Base-by-base conservation (phyloP, 1,140 invertebrate genomes). In the Listronotus oregonensis region DNA sequence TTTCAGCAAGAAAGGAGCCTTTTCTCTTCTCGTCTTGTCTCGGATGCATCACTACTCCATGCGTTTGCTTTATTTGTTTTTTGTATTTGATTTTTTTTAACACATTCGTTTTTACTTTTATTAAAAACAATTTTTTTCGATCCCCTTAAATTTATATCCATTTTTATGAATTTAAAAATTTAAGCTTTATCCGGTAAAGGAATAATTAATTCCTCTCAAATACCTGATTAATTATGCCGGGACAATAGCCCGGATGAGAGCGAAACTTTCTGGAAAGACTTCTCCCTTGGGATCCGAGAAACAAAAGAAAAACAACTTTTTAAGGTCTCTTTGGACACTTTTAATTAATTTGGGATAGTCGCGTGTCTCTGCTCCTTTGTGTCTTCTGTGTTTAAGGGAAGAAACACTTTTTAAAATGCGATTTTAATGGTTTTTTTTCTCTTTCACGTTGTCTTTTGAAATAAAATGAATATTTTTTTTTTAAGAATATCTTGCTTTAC, bases 281-380 rank as follows among this genome's bases (percentile, higher is more conserved):
- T 34, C 10, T 40, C 49, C 46, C 47, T 12, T 9, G 37, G n/a
- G 46, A 61, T 9, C 6, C 11, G 9, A 44, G 27, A 49, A 61
- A 61, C 32, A 21, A 61, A 61, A 61, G 39, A 44, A 51, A 42
- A 61, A 61, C 59, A 51, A 61, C 37, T 61, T 61, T 61, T 50
- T 61, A 52, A 61, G 37, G 37, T n/a, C 27, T 43, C 46, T 49
- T 49, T 43, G 44, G 57, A 51, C 49, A 40, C 49, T 51, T 57
- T 44, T 61, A 61, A 61, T 61, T 61, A 61, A 61, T 61, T 61
- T 44, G 17, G 59, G 49, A 18, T 61, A 9, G 57, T 59, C 46
- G 46, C 37, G 51, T 54, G 18, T 40, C 32, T 39, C 14, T 39
- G 18, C 14, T 31, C 17, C 55, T 57, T 43, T 49, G 14, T 32